Percentiles rank a stretch among this genome's conserved stretches.
These are phyloP conservation scores for Sebastes alutus DNA, from an alignment of 2,797 vertebrate species.

Conservation along the genomic window DNA sequence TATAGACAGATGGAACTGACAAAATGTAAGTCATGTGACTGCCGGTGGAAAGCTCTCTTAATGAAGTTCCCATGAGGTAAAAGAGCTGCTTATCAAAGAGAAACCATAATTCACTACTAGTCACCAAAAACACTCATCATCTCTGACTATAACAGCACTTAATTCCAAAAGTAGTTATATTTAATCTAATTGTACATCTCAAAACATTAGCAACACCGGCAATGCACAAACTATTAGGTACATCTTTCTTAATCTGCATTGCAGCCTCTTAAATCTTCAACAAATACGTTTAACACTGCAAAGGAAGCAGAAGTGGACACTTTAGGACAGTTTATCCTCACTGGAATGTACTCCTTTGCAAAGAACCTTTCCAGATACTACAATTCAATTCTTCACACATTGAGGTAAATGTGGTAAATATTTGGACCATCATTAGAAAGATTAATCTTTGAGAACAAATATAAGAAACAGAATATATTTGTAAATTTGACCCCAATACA, in stretches of 20 bases:
- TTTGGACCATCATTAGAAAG: not conserved
- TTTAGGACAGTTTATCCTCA: too few relatives aligned
- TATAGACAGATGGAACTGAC: not conserved
- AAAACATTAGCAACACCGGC: too few relatives aligned
- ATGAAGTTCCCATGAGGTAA: not conserved
- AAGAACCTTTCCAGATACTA: not conserved
- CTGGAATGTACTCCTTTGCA: not conserved
- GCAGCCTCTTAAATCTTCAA: not conserved
- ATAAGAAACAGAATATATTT: not conserved
- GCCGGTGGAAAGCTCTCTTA: not conserved
- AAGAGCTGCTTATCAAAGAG: too few relatives aligned
- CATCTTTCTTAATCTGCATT: not conserved
- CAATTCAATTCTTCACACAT: not conserved
- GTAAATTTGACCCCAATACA: not conserved
- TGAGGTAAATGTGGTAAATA: not conserved
- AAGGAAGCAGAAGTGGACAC: not conserved
- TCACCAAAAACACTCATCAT: not conserved
- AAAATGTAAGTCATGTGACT: conserved; percentile 42
- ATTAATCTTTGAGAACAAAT: not conserved
- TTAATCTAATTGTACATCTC: not conserved
- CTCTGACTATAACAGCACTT: not conserved
- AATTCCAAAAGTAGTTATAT: not conserved
- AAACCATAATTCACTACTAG: too few relatives aligned
- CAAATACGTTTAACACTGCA: not conserved
- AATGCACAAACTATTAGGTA: not conserved